These are phyloP conservation scores for Diadegma fenestrale DNA, from an alignment of 2,888 invertebrate species.

Conservation along the genomic window DNA sequence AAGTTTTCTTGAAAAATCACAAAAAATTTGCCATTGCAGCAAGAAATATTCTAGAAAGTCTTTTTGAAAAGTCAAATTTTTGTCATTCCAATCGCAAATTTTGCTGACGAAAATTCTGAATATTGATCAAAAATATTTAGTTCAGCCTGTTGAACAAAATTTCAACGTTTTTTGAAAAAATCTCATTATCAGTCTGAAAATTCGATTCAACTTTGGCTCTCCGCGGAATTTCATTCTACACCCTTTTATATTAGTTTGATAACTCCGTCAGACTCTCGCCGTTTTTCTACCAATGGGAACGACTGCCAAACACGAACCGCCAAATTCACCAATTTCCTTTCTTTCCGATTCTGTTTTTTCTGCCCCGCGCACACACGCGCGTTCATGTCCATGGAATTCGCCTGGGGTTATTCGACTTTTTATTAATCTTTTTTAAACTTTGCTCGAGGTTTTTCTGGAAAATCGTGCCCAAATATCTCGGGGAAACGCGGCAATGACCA, in stretches of 20 bases:
- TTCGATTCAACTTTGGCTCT: constrained; percentile 5
- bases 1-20: too few relatives aligned
- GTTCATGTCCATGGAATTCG: not conserved
- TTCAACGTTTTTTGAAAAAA: too few relatives aligned
- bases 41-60: too few relatives aligned
- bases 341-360: not conserved
- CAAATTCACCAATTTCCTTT: not conserved
- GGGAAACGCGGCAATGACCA: not conserved
- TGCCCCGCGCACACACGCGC: not conserved
- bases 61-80: too few relatives aligned
- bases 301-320: not conserved
- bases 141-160: too few relatives aligned
- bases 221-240: not conserved
- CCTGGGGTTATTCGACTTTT: not conserved
- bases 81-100: too few relatives aligned
- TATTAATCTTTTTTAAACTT: not conserved
- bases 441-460: not conserved
- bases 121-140: too few relatives aligned
- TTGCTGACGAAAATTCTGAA: too few relatives aligned
- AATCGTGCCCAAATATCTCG: not conserved
- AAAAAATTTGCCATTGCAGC: too few relatives aligned
- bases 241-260: not conserved
- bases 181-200: too few relatives aligned
- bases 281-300: not conserved
- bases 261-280: not conserved